Evolutionary conservation across 2,113 vertebrate genomes (phyloP), one percentile per base, ranked within the genome.

Genomic region (Tamias sibiricus): DNA sequence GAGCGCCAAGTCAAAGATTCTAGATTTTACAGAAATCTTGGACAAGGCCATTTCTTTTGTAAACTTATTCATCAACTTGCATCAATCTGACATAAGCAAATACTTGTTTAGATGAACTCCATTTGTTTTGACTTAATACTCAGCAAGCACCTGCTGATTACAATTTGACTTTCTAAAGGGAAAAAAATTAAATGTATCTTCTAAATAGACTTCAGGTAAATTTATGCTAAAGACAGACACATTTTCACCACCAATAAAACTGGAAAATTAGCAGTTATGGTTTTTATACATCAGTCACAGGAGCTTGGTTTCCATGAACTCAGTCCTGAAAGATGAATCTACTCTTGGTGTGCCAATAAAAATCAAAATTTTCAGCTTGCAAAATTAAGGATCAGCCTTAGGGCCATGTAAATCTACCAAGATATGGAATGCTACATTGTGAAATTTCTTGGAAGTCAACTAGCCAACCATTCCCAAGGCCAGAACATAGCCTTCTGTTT

Each of bases 111-210:
- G 64, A 96, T 77, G 69, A 91, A 96, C 2, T 87, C 26, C 17
- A 32, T 92, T 91, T 93, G 74, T 76, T 96, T 91, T 52, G 32
- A 79, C 69, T 94, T 47, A 81, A 8, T 5, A 40, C 7, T 95
- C 59, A 87, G 54, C 87, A 90, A 87, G 13, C 35, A 79, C 37
- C 20, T 96, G 92, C 59, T 83, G 57, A 94, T 82, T 85, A 87
- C 7, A 47, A 47, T 47, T 75, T 59, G 42, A 92, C 77, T 85
- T 57, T 47, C 42, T 72, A 74, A 20, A 90, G 28, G 30, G 12
- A 80, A 59, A 83, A 72, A 69, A 44, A 49, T 12, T 40, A 24
- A 77, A 22, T 69, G 0, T 77, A 52, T 91, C 26, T 94, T 93
- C 30, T 91, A 88, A 44, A 71, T 93, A 88, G 59, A 75, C 26